Evolutionary conservation across 2,888 invertebrate species (phyloP), one percentile per base, ranked within the genome.

Genomic region (Andrena trimmerana): DNA sequence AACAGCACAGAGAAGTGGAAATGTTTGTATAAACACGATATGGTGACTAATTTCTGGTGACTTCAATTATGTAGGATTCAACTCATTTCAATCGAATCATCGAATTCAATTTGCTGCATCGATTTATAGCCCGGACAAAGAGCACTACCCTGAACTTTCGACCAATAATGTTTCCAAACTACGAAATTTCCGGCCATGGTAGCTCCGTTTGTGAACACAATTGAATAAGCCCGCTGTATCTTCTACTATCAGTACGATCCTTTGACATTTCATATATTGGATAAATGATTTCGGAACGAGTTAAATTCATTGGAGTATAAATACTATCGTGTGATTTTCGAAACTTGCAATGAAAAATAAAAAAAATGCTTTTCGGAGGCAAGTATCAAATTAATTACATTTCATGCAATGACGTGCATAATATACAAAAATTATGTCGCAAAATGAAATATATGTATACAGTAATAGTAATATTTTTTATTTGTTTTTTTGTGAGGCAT

Each of bases 181-280:
- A 69, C 68, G 54, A 69, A 69, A 63, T 77, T 79, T 63, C 63
- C 57, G 27, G 16, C 24, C 57, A 78, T 65, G 29, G 57, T 59
- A 78, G 63, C 57, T 50, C 42, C 63, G 57, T 33, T 33, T 48
- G 13, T 0, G 59, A 16, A 59, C 24, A 52, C 57, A 60, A 79
- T 69, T 36, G 69, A 16, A 48, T n/a, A 27, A 31, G 2, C 33
- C 16, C 48, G 60, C 33, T 78, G 29, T 52, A 29, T 24, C 16
- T 27, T 8, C 7, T 16, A 4, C 27, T 27, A 69, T 69, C 67
- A 48, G 67, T 66, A 20, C 48, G 36, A 16, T 78, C 33, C 48
- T 62, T 69, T 69, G 59, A 50, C 33, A 66, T 71, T 66, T 52
- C 59, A 5, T 27, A 24, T 20, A 20, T 36, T n/a, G 16, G 10